Evolutionary conservation across 2,888 invertebrate genomes (phyloP).

Genomic region (Phalangium opilio): DNA sequence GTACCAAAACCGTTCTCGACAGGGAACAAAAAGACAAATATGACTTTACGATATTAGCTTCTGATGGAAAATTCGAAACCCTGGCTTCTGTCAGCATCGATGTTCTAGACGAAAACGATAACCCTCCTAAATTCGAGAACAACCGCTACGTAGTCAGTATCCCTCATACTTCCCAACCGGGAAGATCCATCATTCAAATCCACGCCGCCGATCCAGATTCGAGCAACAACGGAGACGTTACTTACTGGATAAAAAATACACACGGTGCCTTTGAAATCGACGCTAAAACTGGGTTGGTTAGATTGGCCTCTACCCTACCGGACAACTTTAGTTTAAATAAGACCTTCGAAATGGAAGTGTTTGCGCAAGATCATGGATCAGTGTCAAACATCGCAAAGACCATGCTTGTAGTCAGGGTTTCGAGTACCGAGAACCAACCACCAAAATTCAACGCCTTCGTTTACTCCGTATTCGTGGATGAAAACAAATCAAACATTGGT

Average conservation of each 20-base stretch:
- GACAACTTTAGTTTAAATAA: slow-evolving; percentile 14
- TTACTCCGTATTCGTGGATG: slow-evolving; percentile 23
- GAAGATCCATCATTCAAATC: slow-evolving; percentile 22
- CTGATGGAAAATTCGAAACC: slow-evolving; percentile 21
- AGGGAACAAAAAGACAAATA: slow-evolving; percentile 19
- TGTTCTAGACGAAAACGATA: slow-evolving; percentile 23
- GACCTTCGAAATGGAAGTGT: slow-evolving; percentile 24
- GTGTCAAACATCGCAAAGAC: slow-evolving; percentile 23
- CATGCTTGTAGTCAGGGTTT: slow-evolving; percentile 21
- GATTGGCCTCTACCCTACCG: slow-evolving; percentile 19
- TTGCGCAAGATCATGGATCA: slow-evolving; percentile 24
- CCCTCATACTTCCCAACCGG: slow-evolving; percentile 22
- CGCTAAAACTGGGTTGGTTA: slow-evolving; percentile 23
- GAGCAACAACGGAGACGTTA: slow-evolving; percentile 23
- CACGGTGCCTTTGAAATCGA: slow-evolving; percentile 25
- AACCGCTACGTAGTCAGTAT: slow-evolving; percentile 22
- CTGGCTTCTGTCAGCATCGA: slow-evolving; percentile 16
- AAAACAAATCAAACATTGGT: slow-evolving; percentile 21
- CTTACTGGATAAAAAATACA: slow-evolving; percentile 25
- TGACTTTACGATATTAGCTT: slow-evolving; percentile 20
- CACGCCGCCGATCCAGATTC: slow-evolving; percentile 23
- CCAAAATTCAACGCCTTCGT: slow-evolving; percentile 24
- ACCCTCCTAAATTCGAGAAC: slow-evolving; percentile 23
- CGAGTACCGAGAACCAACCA: slow-evolving; percentile 22
- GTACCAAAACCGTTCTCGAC: slow-evolving; percentile 21